Percentiles rank a stretch among this genome's conserved stretches.
Evolutionary conservation across 2,797 vertebrate genomes (phyloP).

Genomic region (Selene dorsalis): DNA sequence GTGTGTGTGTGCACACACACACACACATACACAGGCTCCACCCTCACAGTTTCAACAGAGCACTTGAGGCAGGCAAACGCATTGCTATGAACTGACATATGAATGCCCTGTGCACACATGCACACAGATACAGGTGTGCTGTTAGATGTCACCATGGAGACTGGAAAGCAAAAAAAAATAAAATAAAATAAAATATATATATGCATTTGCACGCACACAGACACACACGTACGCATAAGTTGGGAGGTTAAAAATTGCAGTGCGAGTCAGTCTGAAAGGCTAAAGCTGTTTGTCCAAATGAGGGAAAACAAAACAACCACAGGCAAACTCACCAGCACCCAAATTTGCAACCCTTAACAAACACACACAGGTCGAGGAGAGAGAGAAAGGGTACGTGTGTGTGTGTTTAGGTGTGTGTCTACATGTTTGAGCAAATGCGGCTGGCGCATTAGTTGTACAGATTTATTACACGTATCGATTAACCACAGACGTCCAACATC

Average conservation of each 20-base stretch:
- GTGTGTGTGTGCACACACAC: conserved; percentile 6
- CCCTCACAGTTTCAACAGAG: conserved; percentile 25
- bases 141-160: conserved; percentile 52
- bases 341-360: conserved; percentile 66
- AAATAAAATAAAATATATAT: too few relatives aligned
- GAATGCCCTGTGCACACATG: conserved; percentile 15
- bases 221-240: conserved; percentile 4
- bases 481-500: conserved; percentile 71
- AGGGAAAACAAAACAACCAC: conserved; percentile 65
- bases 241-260: conserved; percentile 52
- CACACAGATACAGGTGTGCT: conserved; percentile 15
- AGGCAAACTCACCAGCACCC: conserved; percentile 58
- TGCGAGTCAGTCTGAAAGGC: conserved; percentile 38
- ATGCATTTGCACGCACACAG: background rate
- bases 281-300: conserved; percentile 60
- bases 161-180: conserved; percentile 14
- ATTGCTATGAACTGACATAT: conserved; percentile 23
- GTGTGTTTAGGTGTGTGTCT: conserved; percentile 18
- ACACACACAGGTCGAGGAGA: conserved; percentile 23
- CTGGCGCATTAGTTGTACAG: conserved; percentile 77
- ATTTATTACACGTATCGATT: conserved; percentile 86
- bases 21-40: too few relatives aligned
- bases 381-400: background rate
- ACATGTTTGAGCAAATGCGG: conserved; percentile 52
- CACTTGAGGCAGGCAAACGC: conserved; percentile 50